Evolutionary conservation across 2,888 invertebrate genomes (phyloP).

Genomic region (Amaurobius ferox): DNA sequence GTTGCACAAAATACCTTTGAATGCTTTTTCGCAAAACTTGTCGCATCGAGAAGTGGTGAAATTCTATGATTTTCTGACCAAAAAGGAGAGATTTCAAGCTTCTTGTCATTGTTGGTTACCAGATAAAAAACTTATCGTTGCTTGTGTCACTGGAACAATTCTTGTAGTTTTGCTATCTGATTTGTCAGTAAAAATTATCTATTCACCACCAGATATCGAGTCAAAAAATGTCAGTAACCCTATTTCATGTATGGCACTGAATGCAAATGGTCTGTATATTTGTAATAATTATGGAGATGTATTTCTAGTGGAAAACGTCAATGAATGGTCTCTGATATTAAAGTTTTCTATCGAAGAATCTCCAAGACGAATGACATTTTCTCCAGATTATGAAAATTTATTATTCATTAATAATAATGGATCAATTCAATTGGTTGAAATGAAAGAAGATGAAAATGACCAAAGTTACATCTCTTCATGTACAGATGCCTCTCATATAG

Average conservation of each 20-base stretch:
- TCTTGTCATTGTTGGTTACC: slow-evolving; percentile 35
- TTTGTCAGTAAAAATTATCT: not conserved
- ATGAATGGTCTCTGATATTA: slow-evolving; percentile 1
- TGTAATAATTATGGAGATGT: slow-evolving; percentile 30
- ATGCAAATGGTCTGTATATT: slow-evolving; percentile 19
- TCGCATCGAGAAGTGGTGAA: slow-evolving; percentile 20
- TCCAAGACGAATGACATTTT: slow-evolving; percentile 7
- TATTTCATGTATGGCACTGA: slow-evolving; percentile 19
- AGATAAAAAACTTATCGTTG: slow-evolving; percentile 18
- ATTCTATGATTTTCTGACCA: slow-evolving; percentile 39
- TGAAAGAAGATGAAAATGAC: too few relatives aligned
- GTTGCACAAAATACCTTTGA: slow-evolving; percentile 18
- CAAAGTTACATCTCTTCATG: not conserved
- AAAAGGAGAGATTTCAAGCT: not conserved
- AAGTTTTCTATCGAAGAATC: not conserved
- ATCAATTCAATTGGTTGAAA: not conserved
- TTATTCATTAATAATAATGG: slow-evolving; percentile 4
- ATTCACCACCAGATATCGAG: not conserved
- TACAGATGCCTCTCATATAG: not conserved
- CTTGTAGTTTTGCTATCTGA: not conserved
- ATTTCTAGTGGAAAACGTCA: not conserved
- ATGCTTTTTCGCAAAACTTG: slow-evolving; percentile 2
- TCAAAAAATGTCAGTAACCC: not conserved
- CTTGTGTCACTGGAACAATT: slow-evolving; percentile 24
- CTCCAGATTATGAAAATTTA: slow-evolving; percentile 21